These are phyloP conservation scores for Neoscelio sp. DNA, from an alignment of 2,888 invertebrate species.

Conservation along the genomic window DNA sequence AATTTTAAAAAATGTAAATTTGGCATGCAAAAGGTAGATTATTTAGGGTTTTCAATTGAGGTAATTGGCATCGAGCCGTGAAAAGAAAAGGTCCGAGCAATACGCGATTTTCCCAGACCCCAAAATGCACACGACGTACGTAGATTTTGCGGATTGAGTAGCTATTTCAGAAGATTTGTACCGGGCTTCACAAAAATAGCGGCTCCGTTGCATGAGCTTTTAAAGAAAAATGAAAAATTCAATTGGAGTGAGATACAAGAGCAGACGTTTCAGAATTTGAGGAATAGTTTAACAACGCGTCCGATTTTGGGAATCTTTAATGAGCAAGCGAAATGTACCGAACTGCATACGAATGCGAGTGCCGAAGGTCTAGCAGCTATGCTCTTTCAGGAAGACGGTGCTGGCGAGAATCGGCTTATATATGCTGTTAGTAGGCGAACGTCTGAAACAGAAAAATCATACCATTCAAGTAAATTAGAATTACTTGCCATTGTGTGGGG, in stretches of 20 bases:
- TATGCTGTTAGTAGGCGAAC: too few relatives aligned
- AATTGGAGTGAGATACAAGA: not conserved
- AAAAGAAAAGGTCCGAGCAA: conserved; percentile 51
- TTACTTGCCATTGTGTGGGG: too few relatives aligned
- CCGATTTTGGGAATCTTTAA: not conserved
- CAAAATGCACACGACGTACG: conserved; percentile 36
- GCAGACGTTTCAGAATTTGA: not conserved
- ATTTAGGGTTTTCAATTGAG: conserved; percentile 71
- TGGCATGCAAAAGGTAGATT: conserved; percentile 67
- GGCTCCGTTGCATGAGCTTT: not conserved
- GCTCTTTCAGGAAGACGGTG: too few relatives aligned
- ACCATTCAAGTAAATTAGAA: too few relatives aligned
- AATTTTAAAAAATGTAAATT: conserved; percentile 74
- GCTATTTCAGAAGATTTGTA: conserved; percentile 49
- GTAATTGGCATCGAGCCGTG: conserved; percentile 41
- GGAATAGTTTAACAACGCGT: not conserved
- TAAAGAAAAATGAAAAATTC: not conserved
- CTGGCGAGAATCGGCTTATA: too few relatives aligned
- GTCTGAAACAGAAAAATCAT: too few relatives aligned
- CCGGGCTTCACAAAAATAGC: conserved; percentile 15
- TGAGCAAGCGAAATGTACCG: not conserved
- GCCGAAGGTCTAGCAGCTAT: too few relatives aligned
- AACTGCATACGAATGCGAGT: too few relatives aligned
- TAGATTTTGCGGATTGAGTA: conserved; percentile 34
- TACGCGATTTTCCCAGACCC: conserved; percentile 10